Base-by-base conservation (phyloP, 2,113 vertebrate species). In the Australoheros scitulus region DNA sequence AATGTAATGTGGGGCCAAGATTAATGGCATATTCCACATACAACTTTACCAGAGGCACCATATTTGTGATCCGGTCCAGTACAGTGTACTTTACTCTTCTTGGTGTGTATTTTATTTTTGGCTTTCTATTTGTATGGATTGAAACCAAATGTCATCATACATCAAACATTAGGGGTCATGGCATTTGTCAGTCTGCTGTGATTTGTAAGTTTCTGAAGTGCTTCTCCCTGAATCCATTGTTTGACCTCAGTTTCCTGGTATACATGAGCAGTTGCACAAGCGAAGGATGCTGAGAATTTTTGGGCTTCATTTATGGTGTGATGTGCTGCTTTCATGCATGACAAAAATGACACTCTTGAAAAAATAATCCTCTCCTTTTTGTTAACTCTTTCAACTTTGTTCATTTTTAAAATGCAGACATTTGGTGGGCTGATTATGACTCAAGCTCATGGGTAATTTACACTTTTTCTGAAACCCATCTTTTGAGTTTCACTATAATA, bases 161-260 rank as follows among this genome's bases (percentile, higher is more conserved):
- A 85, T 93, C 90, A 90, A 82, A 89, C 79, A 90, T 76, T 34
- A 65, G 68, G 76, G 76, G 75, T 87, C 75, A 72, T 3, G 34
- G 56, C 78, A 56, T 82, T 61, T 8, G 18, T 55, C 47, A 72
- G 4, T 74, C 81, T 82, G 55, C 7, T 78, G 61, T 86, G 86
- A 89, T 88, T 91, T 77, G 89, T 85, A 59, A 11, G 57, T 13
- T 79, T 79, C 61, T 63, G 43, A 85, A 79, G 32, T 14, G 9
- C 11, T 20, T 80, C 38, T 76, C 64, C 59, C 72, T 59, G 58
- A 72, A 38, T 80, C 76, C 1, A 15, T n/a, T 84, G 85, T 89
- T 87, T 92, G 82, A 86, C 84, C 88, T 86, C 65, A 32, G 58
- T 70, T 80, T 77, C 80, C 77, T 72, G 77, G 77, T 80, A 65